Evolutionary conservation across 2,113 vertebrate genomes (phyloP).

Genomic region (Ciconia boyciana): DNA sequence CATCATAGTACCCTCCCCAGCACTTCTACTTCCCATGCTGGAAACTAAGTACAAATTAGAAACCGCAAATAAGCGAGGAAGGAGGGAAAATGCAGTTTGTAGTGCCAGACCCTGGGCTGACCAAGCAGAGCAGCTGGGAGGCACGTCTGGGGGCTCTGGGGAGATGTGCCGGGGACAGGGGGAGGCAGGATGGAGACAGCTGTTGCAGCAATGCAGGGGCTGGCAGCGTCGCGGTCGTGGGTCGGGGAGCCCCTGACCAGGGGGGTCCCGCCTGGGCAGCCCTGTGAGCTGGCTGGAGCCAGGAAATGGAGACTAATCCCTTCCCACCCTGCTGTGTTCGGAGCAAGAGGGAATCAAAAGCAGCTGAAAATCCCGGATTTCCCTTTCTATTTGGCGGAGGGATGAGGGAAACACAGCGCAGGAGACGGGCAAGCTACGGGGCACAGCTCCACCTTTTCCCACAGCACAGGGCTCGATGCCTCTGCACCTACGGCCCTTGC

Average conservation of each 20-base stretch:
- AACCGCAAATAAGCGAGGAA: not conserved
- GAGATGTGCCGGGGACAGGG: not conserved
- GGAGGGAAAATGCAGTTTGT: not conserved
- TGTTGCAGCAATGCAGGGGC: not conserved
- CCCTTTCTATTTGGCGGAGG: not conserved
- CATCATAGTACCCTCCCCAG: not conserved
- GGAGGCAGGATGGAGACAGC: not conserved
- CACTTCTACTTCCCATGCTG: not conserved
- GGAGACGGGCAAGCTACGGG: accelerated
- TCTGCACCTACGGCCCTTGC: not conserved
- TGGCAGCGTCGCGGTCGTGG: not conserved
- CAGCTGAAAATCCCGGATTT: conserved; percentile 42
- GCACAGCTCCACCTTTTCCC: not conserved
- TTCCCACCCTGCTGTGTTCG: not conserved
- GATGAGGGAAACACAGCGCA: not conserved
- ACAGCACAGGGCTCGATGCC: accelerated
- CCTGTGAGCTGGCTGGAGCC: not conserved
- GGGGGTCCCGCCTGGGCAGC: not conserved
- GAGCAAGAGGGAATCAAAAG: conserved; percentile 10
- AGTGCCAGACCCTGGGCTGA: not conserved
- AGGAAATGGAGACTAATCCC: conserved; percentile 15
- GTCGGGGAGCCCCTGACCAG: not conserved
- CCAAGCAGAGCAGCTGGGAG: not conserved
- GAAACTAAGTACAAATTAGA: not conserved
- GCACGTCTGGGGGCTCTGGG: not conserved